Percentiles rank a stretch among this genome's conserved stretches.
Conservation (phyloP, 2,888 invertebrate species). For the Beris chalybata region DNA sequence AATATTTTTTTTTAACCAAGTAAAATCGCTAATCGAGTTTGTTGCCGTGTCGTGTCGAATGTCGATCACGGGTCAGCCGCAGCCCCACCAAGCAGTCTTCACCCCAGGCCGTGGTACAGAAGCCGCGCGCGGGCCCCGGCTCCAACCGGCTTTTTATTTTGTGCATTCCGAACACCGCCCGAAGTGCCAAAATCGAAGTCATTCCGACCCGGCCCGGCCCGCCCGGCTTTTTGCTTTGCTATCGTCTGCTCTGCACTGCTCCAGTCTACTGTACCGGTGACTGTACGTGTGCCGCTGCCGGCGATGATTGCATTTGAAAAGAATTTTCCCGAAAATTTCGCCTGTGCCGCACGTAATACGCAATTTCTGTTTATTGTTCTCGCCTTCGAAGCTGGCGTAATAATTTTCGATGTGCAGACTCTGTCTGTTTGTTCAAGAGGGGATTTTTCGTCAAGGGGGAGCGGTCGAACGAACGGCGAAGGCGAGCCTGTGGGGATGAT, state of each 20-base stretch:
- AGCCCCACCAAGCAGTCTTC: not conserved
- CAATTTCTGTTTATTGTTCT: not conserved
- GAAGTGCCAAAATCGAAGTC: not conserved
- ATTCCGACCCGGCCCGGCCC: not conserved
- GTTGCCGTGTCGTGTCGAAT: too few species aligned
- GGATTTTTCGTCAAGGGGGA: too few species aligned
- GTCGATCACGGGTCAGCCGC: not conserved
- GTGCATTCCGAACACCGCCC: not conserved
- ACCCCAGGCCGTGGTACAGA: not conserved
- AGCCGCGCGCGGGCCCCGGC: not conserved
- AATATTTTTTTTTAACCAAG: not conserved
- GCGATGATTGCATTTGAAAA: constrained; percentile 24
- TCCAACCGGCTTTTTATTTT: not conserved
- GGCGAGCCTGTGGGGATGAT: too few species aligned
- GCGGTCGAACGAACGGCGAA: too few species aligned
- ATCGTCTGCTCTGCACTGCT: not conserved
- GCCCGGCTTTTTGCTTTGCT: constrained; percentile 1
- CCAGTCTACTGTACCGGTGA: not conserved
- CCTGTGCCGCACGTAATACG: not conserved
- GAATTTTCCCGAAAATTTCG: constrained; percentile 14
- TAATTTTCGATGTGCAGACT: not conserved
- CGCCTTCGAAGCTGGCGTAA: not conserved
- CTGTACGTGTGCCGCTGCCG: not conserved
- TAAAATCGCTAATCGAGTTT: not conserved
- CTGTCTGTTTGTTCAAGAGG: not conserved